phyloP scores from a whole-genome alignment of 2,113 vertebrate species.

The Gila orcuttii region DNA sequence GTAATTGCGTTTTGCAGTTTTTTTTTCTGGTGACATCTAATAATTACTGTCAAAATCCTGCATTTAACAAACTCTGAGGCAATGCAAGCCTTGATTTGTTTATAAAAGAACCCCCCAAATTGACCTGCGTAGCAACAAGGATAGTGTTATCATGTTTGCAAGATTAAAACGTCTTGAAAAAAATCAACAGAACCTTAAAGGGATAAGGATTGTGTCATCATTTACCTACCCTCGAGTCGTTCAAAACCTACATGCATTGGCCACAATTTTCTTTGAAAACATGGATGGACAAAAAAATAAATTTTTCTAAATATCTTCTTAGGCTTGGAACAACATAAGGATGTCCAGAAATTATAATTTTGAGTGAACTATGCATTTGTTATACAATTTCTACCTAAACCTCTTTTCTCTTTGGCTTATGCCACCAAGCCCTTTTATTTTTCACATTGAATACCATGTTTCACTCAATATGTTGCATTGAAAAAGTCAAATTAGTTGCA shows the following conservation, averaged over 20 bases:
- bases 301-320: background rate
- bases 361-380: background rate
- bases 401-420: background rate
- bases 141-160: background rate
- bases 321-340: background rate
- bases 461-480: background rate
- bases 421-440: background rate
- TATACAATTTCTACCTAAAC: background rate
- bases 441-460: background rate
- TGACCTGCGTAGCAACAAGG: background rate
- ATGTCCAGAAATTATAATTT: background rate
- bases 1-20: slow-evolving; percentile 6
- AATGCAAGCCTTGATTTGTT: slow-evolving; percentile 3
- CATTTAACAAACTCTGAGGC: slow-evolving; percentile 3
- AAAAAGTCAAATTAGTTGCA: background rate
- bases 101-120: background rate
- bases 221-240: background rate
- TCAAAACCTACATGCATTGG: background rate
- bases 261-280: background rate
- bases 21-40: slow-evolving; percentile 7
- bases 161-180: background rate
- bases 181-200: background rate
- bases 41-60: slow-evolving; percentile 26
- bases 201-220: background rate
- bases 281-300: background rate